phyloP scores from a whole-genome alignment of 2,797 vertebrate genomes.

The Pantherophis vulpinus region DNA sequence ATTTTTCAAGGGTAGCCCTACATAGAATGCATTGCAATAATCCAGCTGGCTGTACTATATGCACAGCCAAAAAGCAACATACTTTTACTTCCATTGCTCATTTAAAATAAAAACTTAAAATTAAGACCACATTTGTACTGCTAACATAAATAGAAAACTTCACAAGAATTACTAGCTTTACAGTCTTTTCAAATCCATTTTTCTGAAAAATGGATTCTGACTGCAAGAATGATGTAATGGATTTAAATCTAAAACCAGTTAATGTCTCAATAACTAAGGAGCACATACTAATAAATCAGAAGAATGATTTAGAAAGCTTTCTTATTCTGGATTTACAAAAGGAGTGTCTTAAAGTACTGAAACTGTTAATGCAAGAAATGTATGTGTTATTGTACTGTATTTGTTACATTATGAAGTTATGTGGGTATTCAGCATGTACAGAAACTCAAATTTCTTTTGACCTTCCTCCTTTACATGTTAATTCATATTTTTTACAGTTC shows the following conservation, averaged over 20 bases:
- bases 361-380: not conserved
- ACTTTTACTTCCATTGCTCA: not conserved
- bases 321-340: not conserved
- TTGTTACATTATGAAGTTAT: not conserved
- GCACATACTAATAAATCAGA: not conserved
- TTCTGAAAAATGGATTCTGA: not conserved
- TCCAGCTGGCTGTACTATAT: not conserved
- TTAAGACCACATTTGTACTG: not conserved
- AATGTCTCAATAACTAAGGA: not conserved
- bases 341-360: not conserved
- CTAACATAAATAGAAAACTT: not conserved
- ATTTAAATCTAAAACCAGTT: not conserved
- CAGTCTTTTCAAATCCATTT: not conserved
- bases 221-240: not conserved
- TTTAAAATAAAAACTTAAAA: not conserved
- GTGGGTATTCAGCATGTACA: not conserved
- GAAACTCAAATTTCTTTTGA: not conserved
- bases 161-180: not conserved
- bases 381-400: not conserved
- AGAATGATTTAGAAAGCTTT: not conserved
- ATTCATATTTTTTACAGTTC: not conserved
- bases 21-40: not conserved
- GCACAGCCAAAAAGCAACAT: accelerated
- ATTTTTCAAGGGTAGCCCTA: not conserved
- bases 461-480: not conserved